Conservation (phyloP, 2,113 vertebrate genomes). For the Mirza zaza region DNA sequence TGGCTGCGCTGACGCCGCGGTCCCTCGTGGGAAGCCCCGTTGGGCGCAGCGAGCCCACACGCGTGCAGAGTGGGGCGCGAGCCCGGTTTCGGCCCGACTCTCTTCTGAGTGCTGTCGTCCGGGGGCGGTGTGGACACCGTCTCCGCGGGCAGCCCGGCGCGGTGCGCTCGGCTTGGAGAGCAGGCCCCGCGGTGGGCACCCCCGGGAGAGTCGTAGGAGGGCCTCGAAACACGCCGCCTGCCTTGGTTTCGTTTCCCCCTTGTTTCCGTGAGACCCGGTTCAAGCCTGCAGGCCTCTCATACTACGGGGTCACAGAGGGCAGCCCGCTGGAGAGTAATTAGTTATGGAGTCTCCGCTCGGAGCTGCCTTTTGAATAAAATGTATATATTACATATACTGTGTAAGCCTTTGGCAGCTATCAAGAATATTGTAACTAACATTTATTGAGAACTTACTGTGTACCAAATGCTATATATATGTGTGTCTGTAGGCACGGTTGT, state of each 20-base stretch:
- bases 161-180: background rate
- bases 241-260: background rate
- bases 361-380: background rate
- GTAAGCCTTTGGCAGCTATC: background rate
- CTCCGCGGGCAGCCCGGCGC: background rate
- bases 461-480: too few relatives aligned
- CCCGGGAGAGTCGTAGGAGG: background rate
- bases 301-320: background rate
- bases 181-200: background rate
- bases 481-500: too few relatives aligned
- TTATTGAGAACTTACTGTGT: background rate
- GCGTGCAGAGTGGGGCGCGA: rapidly evolving
- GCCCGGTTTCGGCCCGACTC: rapidly evolving
- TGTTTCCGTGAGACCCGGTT: background rate
- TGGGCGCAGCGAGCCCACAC: rapidly evolving
- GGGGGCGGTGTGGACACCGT: rapidly evolving
- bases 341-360: background rate
- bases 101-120: too few relatives aligned
- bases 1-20: background rate
- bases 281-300: background rate
- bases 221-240: background rate
- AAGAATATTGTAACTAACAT: background rate
- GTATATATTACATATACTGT: background rate
- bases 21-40: rapidly evolving
- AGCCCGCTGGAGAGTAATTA: background rate